Evolutionary conservation across 92 coral and sea anemone species (phyloP).

Genomic region (Porites cylindrica): DNA sequence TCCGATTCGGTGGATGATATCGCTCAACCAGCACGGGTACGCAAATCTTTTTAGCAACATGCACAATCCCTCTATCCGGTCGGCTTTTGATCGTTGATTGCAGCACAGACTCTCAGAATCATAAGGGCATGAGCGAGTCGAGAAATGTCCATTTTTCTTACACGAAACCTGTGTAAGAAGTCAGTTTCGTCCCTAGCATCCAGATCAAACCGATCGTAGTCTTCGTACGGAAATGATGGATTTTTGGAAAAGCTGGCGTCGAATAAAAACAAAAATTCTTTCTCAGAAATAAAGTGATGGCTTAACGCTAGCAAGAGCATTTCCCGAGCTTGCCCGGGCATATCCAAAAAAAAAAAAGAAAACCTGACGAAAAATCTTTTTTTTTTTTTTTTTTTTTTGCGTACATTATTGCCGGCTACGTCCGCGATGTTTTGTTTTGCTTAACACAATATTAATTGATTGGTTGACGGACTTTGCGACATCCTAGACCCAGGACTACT

Average conservation of each 20-base stretch:
- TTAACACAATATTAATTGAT: no score
- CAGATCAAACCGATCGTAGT: conserved; percentile 44
- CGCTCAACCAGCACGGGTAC: conserved; percentile 42
- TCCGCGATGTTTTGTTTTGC: no score
- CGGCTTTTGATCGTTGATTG: conserved; percentile 38
- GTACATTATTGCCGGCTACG: no score
- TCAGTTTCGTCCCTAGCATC: conserved; percentile 40
- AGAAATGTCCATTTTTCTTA: conserved; percentile 27
- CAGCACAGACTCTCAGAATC: conserved; percentile 47
- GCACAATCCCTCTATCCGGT: conserved; percentile 46
- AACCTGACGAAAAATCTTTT: no score
- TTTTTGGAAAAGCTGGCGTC: conserved; percentile 15
- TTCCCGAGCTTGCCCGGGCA: conserved; percentile 9
- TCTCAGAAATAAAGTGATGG: conserved; percentile 29
- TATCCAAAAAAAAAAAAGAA: not conserved
- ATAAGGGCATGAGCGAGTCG: conserved; percentile 44
- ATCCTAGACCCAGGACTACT: no score
- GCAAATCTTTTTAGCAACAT: conserved; percentile 31
- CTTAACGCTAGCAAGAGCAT: conserved; percentile 18
- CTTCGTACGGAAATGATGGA: conserved; percentile 17
- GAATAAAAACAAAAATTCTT: conserved; percentile 24
- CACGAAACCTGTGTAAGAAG: conserved; percentile 29
- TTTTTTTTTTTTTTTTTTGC: no score
- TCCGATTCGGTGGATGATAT: conserved; percentile 44
- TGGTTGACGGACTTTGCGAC: no score